Percentiles rank a stretch among this genome's conserved stretches.
Conservation (phyloP, 2,888 invertebrate genomes). For the Miltochrista miniata region DNA sequence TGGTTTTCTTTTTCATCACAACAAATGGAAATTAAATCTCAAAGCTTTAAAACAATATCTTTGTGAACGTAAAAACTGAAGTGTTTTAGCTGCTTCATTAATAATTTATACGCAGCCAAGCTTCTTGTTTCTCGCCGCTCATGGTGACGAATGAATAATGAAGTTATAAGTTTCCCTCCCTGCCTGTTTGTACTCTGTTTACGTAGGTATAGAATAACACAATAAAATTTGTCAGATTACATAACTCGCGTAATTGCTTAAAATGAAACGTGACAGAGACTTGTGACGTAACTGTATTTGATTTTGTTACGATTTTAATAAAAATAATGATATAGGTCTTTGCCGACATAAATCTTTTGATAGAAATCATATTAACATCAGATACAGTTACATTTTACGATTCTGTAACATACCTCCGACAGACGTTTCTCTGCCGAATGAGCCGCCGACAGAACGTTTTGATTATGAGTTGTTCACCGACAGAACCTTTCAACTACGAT, state of each 20-base stretch:
- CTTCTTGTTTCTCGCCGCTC: slow-evolving; percentile 36
- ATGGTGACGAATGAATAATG: slow-evolving; percentile 49
- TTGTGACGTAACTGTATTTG: no score
- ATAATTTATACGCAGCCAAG: slow-evolving; percentile 41
- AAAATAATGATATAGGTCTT: no score
- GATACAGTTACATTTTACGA: no score
- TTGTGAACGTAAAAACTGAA: slow-evolving; percentile 42
- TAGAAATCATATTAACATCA: no score
- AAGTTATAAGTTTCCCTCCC: slow-evolving; percentile 35
- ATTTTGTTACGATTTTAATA: no score
- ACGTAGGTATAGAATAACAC: slow-evolving; percentile 10
- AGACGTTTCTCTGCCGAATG: no score
- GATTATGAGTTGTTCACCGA: no score
- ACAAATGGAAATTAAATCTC: slow-evolving; percentile 36
- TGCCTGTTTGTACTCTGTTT: slow-evolving; percentile 22
- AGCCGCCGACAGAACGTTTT: no score
- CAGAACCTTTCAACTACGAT: no score
- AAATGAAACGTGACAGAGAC: not conserved
- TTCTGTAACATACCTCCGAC: no score
- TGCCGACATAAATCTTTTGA: no score
- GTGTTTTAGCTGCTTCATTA: slow-evolving; percentile 43
- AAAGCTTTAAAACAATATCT: slow-evolving; percentile 41
- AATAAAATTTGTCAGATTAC: not conserved
- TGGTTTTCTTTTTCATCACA: not conserved
- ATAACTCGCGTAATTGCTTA: not conserved